Conservation (phyloP, 1,140 invertebrate species). For the Drosophila biarmipes region DNA sequence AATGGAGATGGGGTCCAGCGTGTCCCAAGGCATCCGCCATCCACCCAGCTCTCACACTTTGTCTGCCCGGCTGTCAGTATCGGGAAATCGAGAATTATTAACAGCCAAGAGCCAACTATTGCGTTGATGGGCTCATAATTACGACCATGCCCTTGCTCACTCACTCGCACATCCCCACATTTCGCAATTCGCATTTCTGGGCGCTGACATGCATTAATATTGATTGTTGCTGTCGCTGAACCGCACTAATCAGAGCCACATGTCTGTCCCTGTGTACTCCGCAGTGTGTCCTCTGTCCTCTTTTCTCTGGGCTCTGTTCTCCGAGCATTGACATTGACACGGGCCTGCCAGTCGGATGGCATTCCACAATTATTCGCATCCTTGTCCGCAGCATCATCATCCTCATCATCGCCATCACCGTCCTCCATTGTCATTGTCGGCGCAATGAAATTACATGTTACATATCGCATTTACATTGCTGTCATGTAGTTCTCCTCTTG, state of each 20-base stretch:
- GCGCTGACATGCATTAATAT: constrained; percentile 58
- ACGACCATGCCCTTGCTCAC: constrained; percentile 37
- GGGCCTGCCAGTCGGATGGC: constrained; percentile 15
- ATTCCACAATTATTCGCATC: constrained; percentile 39
- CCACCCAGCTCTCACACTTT: constrained; percentile 1
- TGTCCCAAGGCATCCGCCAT: neutral
- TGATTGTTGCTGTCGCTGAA: constrained; percentile 53
- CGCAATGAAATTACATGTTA: constrained; percentile 55
- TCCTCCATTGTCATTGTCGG: constrained; percentile 30
- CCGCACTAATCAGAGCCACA: constrained; percentile 49
- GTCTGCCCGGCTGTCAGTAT: constrained; percentile 28
- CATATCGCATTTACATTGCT: constrained; percentile 49
- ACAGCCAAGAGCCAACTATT: constrained; percentile 39
- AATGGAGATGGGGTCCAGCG: neutral
- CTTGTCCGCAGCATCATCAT: constrained; percentile 39
- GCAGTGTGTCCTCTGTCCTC: neutral
- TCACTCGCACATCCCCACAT: neutral
- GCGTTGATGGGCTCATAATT: constrained; percentile 48
- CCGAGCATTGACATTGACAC: constrained; percentile 41
- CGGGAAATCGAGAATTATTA: constrained; percentile 48
- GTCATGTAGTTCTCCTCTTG: constrained; percentile 36
- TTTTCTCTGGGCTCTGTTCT: neutral
- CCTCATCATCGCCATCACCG: constrained; percentile 4
- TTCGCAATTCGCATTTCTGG: constrained; percentile 18
- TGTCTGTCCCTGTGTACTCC: constrained; percentile 8